Percentiles rank a stretch among this genome's conserved stretches.
These are phyloP conservation scores for Dicroscelio sp. DNA, from an alignment of 2,888 invertebrate genomes.

Conservation along the genomic window DNA sequence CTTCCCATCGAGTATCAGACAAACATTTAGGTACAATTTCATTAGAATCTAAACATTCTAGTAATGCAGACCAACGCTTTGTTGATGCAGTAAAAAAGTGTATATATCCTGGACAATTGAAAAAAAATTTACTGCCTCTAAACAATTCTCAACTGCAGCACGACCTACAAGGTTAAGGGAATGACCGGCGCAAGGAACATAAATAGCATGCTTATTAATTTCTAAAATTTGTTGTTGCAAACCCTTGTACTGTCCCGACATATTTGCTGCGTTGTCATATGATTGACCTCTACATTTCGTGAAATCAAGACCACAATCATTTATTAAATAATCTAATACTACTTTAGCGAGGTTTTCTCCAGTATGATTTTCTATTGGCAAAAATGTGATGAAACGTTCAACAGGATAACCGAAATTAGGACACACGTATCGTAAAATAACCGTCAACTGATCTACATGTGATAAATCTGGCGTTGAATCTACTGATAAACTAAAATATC, in stretches of 20 bases:
- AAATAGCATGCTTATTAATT: constrained; percentile 67
- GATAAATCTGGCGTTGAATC: constrained; percentile 85
- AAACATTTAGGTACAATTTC: background rate
- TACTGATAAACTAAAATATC: constrained; percentile 86
- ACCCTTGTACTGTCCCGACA: constrained; percentile 87
- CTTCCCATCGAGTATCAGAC: constrained; percentile 45
- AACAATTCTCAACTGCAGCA: constrained; percentile 68
- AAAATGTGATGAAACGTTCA: constrained; percentile 68
- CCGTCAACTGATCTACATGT: constrained; percentile 84
- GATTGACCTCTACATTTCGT: constrained; percentile 58
- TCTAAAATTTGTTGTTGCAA: constrained; percentile 88
- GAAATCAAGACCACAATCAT: constrained; percentile 49
- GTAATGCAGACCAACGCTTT: constrained; percentile 76
- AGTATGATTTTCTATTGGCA: constrained; percentile 23
- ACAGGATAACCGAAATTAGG: no score
- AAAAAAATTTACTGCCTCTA: constrained; percentile 87
- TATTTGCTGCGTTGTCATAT: constrained; percentile 89
- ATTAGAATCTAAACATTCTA: background rate
- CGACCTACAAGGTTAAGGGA: constrained; percentile 64
- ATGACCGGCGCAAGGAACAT: constrained; percentile 66
- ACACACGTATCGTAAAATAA: no score
- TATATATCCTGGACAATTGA: constrained; percentile 57
- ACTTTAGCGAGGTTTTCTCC: constrained; percentile 17
- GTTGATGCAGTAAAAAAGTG: constrained; percentile 74
- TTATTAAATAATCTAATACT: constrained; percentile 48